Percentiles rank a stretch among this genome's conserved stretches.
These are phyloP conservation scores for Rosalia funebris DNA, from an alignment of 2,888 invertebrate genomes.

Conservation along the genomic window DNA sequence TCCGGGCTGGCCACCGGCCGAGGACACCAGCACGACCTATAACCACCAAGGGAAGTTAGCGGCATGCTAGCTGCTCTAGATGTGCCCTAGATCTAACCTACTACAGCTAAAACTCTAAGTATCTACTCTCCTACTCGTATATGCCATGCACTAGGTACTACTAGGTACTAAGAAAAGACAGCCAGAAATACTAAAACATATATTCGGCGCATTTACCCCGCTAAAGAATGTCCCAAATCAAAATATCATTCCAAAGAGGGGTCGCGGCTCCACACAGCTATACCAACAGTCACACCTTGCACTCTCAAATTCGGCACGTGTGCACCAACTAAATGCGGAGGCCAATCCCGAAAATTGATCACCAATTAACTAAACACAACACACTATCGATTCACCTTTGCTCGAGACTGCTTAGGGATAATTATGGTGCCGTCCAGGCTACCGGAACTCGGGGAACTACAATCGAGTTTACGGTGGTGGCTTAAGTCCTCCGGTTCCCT, in stretches of 20 bases:
- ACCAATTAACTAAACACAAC: constrained; percentile 33
- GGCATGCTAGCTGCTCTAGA: constrained; percentile 49
- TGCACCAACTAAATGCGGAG: constrained; percentile 33
- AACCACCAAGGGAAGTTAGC: constrained; percentile 53
- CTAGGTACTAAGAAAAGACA: background rate
- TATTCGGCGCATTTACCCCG: constrained; percentile 23
- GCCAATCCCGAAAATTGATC: constrained; percentile 29
- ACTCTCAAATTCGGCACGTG: constrained; percentile 34
- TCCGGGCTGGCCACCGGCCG: constrained; percentile 57
- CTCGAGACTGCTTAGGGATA: constrained; percentile 67
- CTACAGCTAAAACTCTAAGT: constrained; percentile 34
- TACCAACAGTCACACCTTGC: constrained; percentile 30
- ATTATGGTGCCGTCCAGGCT: constrained; percentile 67
- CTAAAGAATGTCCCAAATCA: constrained; percentile 48
- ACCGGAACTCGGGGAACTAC: constrained; percentile 68
- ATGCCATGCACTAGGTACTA: constrained; percentile 38
- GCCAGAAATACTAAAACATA: constrained; percentile 4
- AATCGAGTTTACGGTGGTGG: constrained; percentile 73
- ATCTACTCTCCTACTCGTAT: constrained; percentile 2
- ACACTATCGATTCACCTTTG: constrained; percentile 67
- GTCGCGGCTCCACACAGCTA: constrained; percentile 29
- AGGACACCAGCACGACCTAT: constrained; percentile 66
- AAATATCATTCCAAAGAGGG: constrained; percentile 47
- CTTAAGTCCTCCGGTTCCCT: constrained; percentile 86
- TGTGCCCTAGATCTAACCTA: constrained; percentile 53